Evolutionary conservation across 2,888 invertebrate species (phyloP), one percentile per base, ranked within the genome.

Genomic region (Trissoscelio sp.): DNA sequence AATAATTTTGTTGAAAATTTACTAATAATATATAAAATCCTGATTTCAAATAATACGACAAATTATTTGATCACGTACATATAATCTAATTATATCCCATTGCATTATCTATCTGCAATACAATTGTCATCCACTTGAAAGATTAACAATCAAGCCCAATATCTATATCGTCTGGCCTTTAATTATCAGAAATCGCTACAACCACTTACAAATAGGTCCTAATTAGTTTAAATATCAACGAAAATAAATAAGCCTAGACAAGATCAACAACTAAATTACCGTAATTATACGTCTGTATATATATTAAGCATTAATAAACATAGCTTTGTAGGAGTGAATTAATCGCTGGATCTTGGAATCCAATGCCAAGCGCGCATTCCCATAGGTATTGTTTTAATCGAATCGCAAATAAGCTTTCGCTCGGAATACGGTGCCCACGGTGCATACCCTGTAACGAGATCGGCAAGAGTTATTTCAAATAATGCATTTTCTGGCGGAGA

Each of bases 341-440:
- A 62, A 77, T 77, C 62, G 77, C 24, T 18, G 18, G 51, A 75
- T 81, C 77, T 75, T 72, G 72, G 55, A 75, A 81, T 70, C 66
- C 72, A 70, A 74, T 64, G 74, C 57, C 69, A 44, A 80, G 75
- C 66, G 75, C 14, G 58, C 51, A 37, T 57, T 81, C 81, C 75
- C 81, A 60, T 66, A 58, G 81, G 81, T 81, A 81, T 77, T 72
- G 81, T 77, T 81, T 75, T 77, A 81, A 81, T 81, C 81, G 81
- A 81, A 75, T 77, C 75, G 57, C 75, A 75, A 72, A 67, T 74
- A 73, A 74, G 80, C 62, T 73, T 51, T 57, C 4, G 70, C 62
- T n/a, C 22, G 48, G 11, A 39, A 42, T 18, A 28, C 46, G 16
- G 31, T 11, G 48, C 48, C 7, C 39, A 24, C 37, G 2, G 18